phyloP scores from a whole-genome alignment of 2,797 vertebrate species.

The Distichodus sexfasciatus region DNA sequence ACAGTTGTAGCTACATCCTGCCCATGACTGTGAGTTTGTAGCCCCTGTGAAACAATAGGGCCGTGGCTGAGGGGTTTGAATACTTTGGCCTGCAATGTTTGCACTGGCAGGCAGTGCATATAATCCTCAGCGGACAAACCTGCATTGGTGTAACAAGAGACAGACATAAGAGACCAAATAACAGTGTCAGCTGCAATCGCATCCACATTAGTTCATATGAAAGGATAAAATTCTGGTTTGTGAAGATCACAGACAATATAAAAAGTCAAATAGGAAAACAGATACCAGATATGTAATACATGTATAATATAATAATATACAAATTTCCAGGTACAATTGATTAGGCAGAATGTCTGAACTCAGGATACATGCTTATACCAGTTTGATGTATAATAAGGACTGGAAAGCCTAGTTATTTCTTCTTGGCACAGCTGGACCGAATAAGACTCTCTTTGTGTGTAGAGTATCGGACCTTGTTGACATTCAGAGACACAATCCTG shows the following conservation, averaged over 20 bases:
- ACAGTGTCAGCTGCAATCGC: not conserved
- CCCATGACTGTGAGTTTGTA: constrained; percentile 17
- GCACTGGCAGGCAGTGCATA: constrained; percentile 57
- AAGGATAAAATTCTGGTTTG: no score
- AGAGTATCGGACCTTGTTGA: constrained; percentile 32
- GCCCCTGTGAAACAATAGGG: constrained; percentile 49
- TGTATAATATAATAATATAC: no score
- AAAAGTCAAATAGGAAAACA: no score
- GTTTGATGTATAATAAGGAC: not conserved
- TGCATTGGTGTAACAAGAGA: constrained; percentile 11
- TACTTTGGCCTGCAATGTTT: constrained; percentile 53
- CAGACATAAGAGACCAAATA: not conserved
- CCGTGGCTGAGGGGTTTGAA: constrained; percentile 43
- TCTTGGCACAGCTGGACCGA: not conserved
- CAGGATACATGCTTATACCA: not conserved
- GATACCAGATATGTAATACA: no score
- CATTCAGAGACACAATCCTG: constrained; percentile 28
- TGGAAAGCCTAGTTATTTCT: not conserved
- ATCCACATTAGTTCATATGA: not conserved
- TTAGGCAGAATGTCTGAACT: no score
- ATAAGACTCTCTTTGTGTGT: constrained; percentile 20
- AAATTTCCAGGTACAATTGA: no score
- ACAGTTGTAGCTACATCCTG: not conserved
- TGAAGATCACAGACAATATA: not conserved
- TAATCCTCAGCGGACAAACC: constrained; percentile 48